Evolutionary conservation across 2,797 vertebrate genomes (phyloP), one percentile per base, ranked within the genome.

Genomic region (Ateles fusciceps): DNA sequence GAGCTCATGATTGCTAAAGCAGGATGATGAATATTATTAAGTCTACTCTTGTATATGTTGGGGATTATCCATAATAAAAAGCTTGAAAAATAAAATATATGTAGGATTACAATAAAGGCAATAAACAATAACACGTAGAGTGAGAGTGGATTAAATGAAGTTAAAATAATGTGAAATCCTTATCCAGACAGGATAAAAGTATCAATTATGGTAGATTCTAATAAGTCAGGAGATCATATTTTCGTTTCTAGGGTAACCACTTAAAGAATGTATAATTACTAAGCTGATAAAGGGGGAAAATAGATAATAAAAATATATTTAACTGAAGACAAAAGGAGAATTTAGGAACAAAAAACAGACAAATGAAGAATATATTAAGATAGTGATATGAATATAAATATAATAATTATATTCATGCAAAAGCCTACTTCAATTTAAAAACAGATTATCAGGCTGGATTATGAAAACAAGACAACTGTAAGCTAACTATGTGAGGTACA

Each of bases 291-390:
- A 46, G 12, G 21, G 33, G 3, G 1, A 24, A 87, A 91, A 59
- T 88, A 26, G 75, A 46, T 64, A 46, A 42, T 61, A 21, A 75
- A 86, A 46, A 11, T 30, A 6, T 14, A 48, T 75, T 59, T 96
- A 79, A 26, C 84, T 94, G 22, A 88, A 92, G 75, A 64, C 57
- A 91, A 80, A 93, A 76, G 5, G 21, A 55, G 6, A 72, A 74
- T 86, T 75, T 84, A 89, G 24, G 74, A 94, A 64, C 28, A 94
- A 87, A 92, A 39, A 92, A 50, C 36, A 28, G 42, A 57, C 44
- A 79, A 89, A 91, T 81, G 90, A 96, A 68, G 61, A 85, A 92
- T 9, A 52, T 39, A 92, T 72, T 89, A 72, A 75, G 46, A 76
- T 93, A 22, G 61, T 84, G 42, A 96, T 44, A 92, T 28, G 80